Conservation (phyloP, 2,888 invertebrate genomes). For the Tetheella fluctuosa region DNA sequence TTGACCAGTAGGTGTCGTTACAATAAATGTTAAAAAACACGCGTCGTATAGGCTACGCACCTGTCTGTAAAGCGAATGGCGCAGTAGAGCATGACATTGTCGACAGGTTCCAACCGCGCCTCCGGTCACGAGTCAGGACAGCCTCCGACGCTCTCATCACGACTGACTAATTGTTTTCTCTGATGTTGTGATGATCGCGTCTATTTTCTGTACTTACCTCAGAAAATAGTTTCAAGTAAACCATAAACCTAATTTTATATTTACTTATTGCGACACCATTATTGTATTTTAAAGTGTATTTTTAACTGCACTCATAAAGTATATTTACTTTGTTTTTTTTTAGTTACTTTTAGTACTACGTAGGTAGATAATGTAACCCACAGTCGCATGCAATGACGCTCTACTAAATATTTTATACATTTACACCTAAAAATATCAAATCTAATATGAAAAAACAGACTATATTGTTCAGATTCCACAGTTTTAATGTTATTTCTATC, state of each 20-base stretch:
- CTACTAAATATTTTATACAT: too few relatives aligned
- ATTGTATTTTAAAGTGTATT: too few relatives aligned
- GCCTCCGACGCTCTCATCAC: slow-evolving; percentile 54
- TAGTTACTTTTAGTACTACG: too few relatives aligned
- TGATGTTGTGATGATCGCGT: slow-evolving; percentile 30
- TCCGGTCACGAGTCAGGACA: slow-evolving; percentile 50
- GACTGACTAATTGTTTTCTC: slow-evolving; percentile 50
- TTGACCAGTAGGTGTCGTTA: neutral
- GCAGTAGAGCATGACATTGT: slow-evolving; percentile 63
- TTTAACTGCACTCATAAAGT: too few relatives aligned
- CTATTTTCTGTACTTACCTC: slow-evolving; percentile 17
- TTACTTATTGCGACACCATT: too few relatives aligned
- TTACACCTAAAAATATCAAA: too few relatives aligned
- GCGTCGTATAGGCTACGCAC: slow-evolving; percentile 57
- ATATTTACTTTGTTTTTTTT: too few relatives aligned
- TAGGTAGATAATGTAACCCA: too few relatives aligned
- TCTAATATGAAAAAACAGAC: slow-evolving; percentile 1
- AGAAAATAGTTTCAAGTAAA: too few relatives aligned
- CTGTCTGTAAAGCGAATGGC: slow-evolving; percentile 67
- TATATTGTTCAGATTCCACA: neutral
- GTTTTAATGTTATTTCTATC: neutral
- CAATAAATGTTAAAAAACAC: slow-evolving; percentile 22
- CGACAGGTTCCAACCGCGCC: slow-evolving; percentile 52
- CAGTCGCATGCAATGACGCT: too few relatives aligned
- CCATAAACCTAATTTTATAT: too few relatives aligned